A percentile compares a stretch with the other conserved stretches of the same genome.
Conservation (phyloP, 2,888 invertebrate genomes). For the Trachelus stipa region DNA sequence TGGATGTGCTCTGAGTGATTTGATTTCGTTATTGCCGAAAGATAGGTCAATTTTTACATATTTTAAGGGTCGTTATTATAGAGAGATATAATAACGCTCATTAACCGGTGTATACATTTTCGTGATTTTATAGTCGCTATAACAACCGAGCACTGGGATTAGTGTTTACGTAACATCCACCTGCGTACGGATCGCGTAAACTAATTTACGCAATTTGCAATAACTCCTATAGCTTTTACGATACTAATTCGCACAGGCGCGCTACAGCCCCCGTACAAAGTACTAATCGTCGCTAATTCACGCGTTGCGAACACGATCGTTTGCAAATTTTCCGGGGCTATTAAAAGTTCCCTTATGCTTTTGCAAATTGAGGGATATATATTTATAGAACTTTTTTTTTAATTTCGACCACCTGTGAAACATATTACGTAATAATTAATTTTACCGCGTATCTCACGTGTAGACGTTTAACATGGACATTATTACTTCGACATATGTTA, state of each 20-base stretch:
- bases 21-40: not conserved
- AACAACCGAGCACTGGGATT: slow-evolving; percentile 18
- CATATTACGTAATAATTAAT: not conserved
- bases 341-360: not conserved
- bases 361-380: not conserved
- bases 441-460: not conserved
- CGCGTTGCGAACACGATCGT: not conserved
- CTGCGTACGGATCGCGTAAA: slow-evolving; percentile 15
- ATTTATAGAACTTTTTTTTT: too few species aligned
- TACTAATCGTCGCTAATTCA: slow-evolving; percentile 25
- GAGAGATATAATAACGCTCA: not conserved
- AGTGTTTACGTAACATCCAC: slow-evolving; percentile 28
- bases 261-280: slow-evolving; percentile 14
- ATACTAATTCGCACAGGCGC: slow-evolving; percentile 25
- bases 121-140: not conserved
- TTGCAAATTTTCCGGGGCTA: not conserved
- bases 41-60: not conserved
- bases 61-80: not conserved
- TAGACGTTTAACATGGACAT: not conserved
- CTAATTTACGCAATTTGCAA: slow-evolving; percentile 29
- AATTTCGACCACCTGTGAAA: not conserved
- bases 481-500: not conserved
- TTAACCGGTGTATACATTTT: not conserved
- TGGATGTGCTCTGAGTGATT: not conserved
- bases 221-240: slow-evolving; percentile 19